Evolutionary conservation across 2,888 invertebrate genomes (phyloP), one percentile per base, ranked within the genome.

Genomic region (Axea sp.): DNA sequence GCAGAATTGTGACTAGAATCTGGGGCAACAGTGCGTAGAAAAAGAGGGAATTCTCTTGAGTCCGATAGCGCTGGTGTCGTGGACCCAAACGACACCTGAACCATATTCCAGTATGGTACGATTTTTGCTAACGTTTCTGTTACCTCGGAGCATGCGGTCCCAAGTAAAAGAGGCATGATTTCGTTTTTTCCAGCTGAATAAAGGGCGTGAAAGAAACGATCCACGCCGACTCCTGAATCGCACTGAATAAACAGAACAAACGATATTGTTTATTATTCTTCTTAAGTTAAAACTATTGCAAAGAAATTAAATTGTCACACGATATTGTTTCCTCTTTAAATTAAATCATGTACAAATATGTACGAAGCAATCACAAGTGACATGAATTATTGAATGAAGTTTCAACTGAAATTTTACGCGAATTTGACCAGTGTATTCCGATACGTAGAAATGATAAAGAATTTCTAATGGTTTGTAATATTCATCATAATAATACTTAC

Each of bases 1-100:
- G 96, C 97, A 0, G 93, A 91, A 85, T 96, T 96, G 88, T 96
- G 95, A 0, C 96, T 95, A 0, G 96, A 95, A 85, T 96, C 96
- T 0, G 96, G 96, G 0, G 96, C 94, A 0, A 95, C 95, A 0
- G 96, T 95, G 28, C 96, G 91, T 88, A 94, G 94, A 90, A 97
- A 97, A 28, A 95, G 91, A 0, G 96, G 96, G 87, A 95, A 97
- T 87, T 96, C 95, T 26, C 92, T 93, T 15, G 96, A 91, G 88
- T 96, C 96, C 79, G 96, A 96, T 55, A 97, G 90, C 0, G 95
- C 94, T 8, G 97, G 96, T 0, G 96, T 95, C 11, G 94, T 95
- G 0, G 96, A 94, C 1, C 96, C 97, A 83, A 95, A 96, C 0
- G 97, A 97, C 26, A 97, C 94, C 92, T 97, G 95, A 5, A 96